phyloP scores from a whole-genome alignment of 2,888 invertebrate genomes.

The Sinopyrophorus schimmeli region DNA sequence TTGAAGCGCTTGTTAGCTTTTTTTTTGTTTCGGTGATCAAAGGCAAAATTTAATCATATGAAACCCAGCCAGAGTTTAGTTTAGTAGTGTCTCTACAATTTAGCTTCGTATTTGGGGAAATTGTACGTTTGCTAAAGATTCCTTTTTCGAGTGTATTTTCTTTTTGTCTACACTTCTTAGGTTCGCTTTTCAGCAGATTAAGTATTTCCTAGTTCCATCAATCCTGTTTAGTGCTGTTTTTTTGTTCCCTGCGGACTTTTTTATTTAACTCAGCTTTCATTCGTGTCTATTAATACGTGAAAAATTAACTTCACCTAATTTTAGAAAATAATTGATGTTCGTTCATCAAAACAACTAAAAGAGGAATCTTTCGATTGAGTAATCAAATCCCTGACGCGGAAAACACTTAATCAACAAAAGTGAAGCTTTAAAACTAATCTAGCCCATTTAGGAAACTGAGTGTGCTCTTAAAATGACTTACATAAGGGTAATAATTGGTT shows the following conservation, averaged over 20 bases:
- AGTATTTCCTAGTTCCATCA: slow-evolving; percentile 25
- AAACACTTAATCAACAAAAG: slow-evolving; percentile 30
- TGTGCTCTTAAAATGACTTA: slow-evolving; percentile 6
- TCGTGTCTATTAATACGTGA: slow-evolving; percentile 21
- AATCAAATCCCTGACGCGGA: slow-evolving; percentile 21
- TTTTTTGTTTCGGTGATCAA: too few relatives aligned
- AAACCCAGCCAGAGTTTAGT: slow-evolving; percentile 6
- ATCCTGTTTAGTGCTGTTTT: slow-evolving; percentile 23
- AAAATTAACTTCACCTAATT: slow-evolving; percentile 23
- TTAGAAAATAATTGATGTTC: slow-evolving; percentile 17
- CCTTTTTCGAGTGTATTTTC: slow-evolving; percentile 15
- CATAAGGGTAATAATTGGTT: slow-evolving; percentile 17
- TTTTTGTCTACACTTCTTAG: slow-evolving; percentile 20
- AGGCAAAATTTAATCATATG: slow-evolving; percentile 13
- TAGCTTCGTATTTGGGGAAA: slow-evolving; percentile 12
- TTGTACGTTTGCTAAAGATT: slow-evolving; percentile 15
- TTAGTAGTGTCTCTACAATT: slow-evolving; percentile 6
- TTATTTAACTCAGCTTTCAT: slow-evolving; percentile 16
- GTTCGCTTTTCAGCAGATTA: slow-evolving; percentile 19
- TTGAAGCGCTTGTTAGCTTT: too few relatives aligned
- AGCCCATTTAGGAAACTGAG: slow-evolving; percentile 8
- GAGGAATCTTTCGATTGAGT: slow-evolving; percentile 21
- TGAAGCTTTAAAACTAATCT: slow-evolving; percentile 27
- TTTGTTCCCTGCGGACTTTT: slow-evolving; percentile 19
- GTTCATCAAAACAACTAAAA: slow-evolving; percentile 12